phyloP scores from a whole-genome alignment of 2,113 vertebrate species.

The Ameiurus melas region DNA sequence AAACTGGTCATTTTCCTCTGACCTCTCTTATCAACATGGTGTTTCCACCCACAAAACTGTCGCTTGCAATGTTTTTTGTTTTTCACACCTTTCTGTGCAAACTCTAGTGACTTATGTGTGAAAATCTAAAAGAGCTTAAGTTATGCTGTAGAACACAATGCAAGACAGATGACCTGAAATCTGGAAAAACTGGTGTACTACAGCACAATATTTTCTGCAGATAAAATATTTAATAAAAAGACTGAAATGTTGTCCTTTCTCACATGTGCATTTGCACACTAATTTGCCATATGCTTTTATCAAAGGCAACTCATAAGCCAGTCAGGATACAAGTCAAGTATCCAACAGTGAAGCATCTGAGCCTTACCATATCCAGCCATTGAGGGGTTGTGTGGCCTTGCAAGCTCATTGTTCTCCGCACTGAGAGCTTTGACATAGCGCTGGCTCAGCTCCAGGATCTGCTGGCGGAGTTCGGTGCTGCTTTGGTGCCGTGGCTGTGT shows the following conservation, averaged over 20 bases:
- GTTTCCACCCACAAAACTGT: too few species aligned
- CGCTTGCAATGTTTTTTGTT: too few species aligned
- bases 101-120: too few species aligned
- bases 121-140: not conserved
- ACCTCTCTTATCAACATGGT: too few species aligned
- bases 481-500: slow-evolving; percentile 91
- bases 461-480: slow-evolving; percentile 88
- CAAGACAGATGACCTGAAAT: not conserved
- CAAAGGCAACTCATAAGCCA: not conserved
- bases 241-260: not conserved
- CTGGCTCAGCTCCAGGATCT: slow-evolving; percentile 93
- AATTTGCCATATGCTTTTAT: not conserved
- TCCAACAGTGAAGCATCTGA: not conserved
- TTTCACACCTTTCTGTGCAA: too few species aligned
- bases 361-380: slow-evolving; percentile 93
- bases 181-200: too few species aligned
- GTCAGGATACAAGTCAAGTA: not conserved
- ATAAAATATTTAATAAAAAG: not conserved
- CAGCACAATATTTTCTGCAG: not conserved
- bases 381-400: slow-evolving; percentile 81
- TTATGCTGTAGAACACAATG: not conserved
- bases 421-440: slow-evolving; percentile 93
- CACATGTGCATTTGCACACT: not conserved
- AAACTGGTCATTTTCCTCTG: too few species aligned
- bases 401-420: slow-evolving; percentile 89